Conservation (phyloP, 2,797 vertebrate genomes). For the Intellagama lesueurii region DNA sequence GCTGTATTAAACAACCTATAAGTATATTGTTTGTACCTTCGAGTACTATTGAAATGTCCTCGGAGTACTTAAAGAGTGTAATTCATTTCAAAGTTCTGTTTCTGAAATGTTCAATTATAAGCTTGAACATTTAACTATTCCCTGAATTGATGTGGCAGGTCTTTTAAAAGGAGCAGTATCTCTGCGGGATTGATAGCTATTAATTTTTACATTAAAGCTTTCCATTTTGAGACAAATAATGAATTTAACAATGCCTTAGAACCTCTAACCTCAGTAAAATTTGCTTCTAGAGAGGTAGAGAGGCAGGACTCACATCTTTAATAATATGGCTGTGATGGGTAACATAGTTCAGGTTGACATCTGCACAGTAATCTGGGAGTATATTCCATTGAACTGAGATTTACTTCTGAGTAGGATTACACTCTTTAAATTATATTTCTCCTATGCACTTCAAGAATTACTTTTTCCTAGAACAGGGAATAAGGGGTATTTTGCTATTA, state of each 20-base stretch:
- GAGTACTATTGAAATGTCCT: slow-evolving; percentile 43
- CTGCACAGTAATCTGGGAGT: too few relatives aligned
- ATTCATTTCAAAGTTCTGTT: slow-evolving; percentile 50
- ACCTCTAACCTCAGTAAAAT: slow-evolving; percentile 22
- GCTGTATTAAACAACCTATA: slow-evolving; percentile 36
- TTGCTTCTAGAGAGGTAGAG: background rate
- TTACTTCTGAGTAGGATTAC: background rate
- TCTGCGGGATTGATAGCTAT: slow-evolving; percentile 54
- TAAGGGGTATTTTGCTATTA: slow-evolving; percentile 1
- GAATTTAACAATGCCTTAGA: slow-evolving; percentile 47
- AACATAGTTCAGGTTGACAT: background rate
- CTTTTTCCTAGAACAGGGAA: background rate
- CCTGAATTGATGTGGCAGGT: slow-evolving; percentile 27
- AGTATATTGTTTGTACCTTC: slow-evolving; percentile 50
- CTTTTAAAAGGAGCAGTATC: slow-evolving; percentile 48
- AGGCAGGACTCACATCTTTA: background rate
- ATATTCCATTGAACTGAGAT: background rate
- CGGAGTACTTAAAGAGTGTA: slow-evolving; percentile 46
- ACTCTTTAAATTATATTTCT: slow-evolving; percentile 29
- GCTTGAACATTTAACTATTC: slow-evolving; percentile 53
- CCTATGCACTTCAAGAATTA: background rate
- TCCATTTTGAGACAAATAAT: slow-evolving; percentile 31
- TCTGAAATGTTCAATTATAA: slow-evolving; percentile 58
- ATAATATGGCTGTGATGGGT: slow-evolving; percentile 12
- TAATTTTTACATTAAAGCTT: slow-evolving; percentile 53